phyloP scores from a whole-genome alignment of 2,113 vertebrate species.

The Myotis davidii region DNA sequence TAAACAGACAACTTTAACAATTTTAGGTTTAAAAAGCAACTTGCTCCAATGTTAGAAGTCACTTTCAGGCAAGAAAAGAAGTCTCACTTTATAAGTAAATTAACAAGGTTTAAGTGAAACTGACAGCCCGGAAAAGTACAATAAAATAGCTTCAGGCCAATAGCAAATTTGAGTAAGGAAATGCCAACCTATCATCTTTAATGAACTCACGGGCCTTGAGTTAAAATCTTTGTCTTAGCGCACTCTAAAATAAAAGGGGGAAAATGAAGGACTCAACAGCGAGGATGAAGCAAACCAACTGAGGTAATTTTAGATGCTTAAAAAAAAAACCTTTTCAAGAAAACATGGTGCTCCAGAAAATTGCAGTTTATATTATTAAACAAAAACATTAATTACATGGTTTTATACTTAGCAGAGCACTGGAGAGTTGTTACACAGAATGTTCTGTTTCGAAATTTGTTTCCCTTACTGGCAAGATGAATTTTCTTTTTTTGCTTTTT shows the following conservation, averaged over 20 bases:
- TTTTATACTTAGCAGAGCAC: slow-evolving; percentile 52
- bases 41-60: slow-evolving; percentile 63
- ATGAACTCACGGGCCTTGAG: slow-evolving; percentile 70
- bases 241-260: slow-evolving; percentile 58
- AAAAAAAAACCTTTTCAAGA: not conserved
- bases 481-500: not conserved
- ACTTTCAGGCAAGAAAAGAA: slow-evolving; percentile 70
- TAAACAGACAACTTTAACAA: slow-evolving; percentile 38
- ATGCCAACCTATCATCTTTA: slow-evolving; percentile 59
- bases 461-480: not conserved
- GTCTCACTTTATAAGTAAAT: slow-evolving; percentile 67
- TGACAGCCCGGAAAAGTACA: slow-evolving; percentile 61
- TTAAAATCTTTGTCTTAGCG: slow-evolving; percentile 58
- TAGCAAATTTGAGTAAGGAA: slow-evolving; percentile 55
- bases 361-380: slow-evolving; percentile 59
- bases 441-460: slow-evolving; percentile 15
- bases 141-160: slow-evolving; percentile 74
- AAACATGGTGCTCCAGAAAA: slow-evolving; percentile 59
- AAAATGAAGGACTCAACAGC: slow-evolving; percentile 19
- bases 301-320: slow-evolving; percentile 49
- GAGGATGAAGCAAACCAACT: slow-evolving; percentile 45
- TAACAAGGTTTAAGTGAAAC: slow-evolving; percentile 78
- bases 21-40: slow-evolving; percentile 44
- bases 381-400: slow-evolving; percentile 68
- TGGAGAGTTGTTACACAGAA: slow-evolving; percentile 19